Evolutionary conservation across 2,888 invertebrate genomes (phyloP).

Genomic region (Drosophila demipolita): DNA sequence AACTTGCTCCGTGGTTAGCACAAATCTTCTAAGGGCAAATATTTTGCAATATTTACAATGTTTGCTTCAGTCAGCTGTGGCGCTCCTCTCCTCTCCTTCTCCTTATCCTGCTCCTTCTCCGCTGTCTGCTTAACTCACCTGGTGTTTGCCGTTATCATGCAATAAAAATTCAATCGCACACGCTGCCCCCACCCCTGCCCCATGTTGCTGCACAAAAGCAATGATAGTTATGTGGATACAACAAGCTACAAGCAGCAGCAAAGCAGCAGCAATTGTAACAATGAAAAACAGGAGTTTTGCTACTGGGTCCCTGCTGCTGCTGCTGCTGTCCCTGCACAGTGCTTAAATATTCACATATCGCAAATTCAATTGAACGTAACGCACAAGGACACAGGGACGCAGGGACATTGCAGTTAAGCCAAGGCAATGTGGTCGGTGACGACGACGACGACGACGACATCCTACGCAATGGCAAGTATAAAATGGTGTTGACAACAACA

Average conservation of each 20-base stretch:
- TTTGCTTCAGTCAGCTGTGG: constrained; percentile 22
- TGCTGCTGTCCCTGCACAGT: constrained; percentile 67
- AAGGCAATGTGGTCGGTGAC: constrained; percentile 38
- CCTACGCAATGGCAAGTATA: constrained; percentile 72
- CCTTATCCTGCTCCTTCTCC: too few relatives aligned
- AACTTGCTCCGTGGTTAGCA: constrained; percentile 67
- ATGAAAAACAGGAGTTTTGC: constrained; percentile 32
- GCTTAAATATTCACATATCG: constrained; percentile 81
- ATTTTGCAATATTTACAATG: constrained; percentile 73
- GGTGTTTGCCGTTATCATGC: constrained; percentile 70
- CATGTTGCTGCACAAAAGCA: constrained; percentile 44
- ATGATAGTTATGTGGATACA: constrained; percentile 72
- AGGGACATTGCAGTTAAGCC: constrained; percentile 69
- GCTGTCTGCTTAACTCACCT: constrained; percentile 53
- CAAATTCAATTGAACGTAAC: constrained; percentile 79
- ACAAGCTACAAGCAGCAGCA: constrained; percentile 44
- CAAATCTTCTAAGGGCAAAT: constrained; percentile 65
- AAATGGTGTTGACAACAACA: constrained; percentile 80
- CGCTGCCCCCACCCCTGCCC: constrained; percentile 4
- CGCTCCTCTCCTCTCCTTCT: background rate
- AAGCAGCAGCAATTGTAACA: constrained; percentile 11
- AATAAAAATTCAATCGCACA: constrained; percentile 79
- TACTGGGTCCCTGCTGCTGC: background rate
- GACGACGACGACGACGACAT: constrained; percentile 32
- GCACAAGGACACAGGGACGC: constrained; percentile 40